Conservation (phyloP, 2,797 vertebrate genomes). For the Pachyuromys duprasi region DNA sequence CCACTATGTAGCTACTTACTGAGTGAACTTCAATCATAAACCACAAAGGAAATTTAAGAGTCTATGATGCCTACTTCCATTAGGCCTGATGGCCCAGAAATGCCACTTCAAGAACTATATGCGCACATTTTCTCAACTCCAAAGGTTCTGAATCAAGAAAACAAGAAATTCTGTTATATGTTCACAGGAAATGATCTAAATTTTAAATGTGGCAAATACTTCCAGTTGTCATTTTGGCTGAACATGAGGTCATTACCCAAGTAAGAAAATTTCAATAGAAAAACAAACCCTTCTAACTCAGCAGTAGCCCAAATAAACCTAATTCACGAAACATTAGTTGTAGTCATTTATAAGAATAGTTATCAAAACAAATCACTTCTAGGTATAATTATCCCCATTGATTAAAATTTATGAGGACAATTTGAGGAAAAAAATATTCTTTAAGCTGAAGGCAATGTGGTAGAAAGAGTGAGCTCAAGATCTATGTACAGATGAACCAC, state of each 20-base stretch:
- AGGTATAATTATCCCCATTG: conserved; percentile 74
- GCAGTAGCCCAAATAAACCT: conserved; percentile 72
- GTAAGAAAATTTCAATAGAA: conserved; percentile 72
- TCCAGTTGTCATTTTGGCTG: conserved; percentile 62
- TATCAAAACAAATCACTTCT: conserved; percentile 75
- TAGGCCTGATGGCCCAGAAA: neutral
- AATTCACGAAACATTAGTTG: conserved; percentile 81
- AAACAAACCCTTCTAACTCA: conserved; percentile 72
- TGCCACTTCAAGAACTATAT: neutral
- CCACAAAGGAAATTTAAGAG: neutral
- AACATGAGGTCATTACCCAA: conserved; percentile 70
- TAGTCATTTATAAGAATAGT: conserved; percentile 78
- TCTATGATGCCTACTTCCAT: neutral
- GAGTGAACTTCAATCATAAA: conserved; percentile 18
- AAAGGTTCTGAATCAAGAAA: neutral
- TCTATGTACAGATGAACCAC: neutral
- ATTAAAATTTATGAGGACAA: conserved; percentile 69
- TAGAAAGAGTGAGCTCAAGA: neutral
- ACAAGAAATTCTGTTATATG: conserved; percentile 37
- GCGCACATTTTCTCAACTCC: neutral
- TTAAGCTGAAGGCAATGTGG: conserved; percentile 43
- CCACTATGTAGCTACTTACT: neutral
- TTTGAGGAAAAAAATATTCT: conserved; percentile 48
- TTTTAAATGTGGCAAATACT: conserved; percentile 60
- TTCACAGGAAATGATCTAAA: conserved; percentile 22